Evolutionary conservation across 1,140 invertebrate species (phyloP).

Genomic region (Schlechtendalia chinensis): DNA sequence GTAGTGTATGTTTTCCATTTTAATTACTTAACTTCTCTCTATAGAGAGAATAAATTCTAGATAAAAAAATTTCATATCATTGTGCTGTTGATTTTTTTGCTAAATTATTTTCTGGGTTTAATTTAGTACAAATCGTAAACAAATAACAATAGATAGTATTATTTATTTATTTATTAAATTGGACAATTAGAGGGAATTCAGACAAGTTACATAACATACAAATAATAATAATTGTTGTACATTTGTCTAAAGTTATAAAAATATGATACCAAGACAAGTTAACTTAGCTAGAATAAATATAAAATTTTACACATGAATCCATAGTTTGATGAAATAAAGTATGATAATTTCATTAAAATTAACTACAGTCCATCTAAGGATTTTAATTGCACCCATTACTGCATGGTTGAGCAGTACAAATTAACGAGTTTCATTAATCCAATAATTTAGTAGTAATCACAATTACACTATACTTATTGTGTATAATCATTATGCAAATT

Average conservation of each 20-base stretch:
- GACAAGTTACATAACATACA: background rate
- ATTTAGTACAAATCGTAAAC: background rate
- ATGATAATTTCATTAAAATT: background rate
- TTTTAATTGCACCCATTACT: background rate
- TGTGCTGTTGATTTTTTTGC: no score
- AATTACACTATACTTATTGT: background rate
- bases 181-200: background rate
- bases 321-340: background rate
- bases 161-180: slow-evolving; percentile 4
- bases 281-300: no score
- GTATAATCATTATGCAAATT: background rate
- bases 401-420: background rate
- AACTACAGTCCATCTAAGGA: background rate
- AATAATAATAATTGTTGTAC: background rate
- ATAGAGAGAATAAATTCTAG: no score
- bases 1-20: no score
- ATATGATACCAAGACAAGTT: no score
- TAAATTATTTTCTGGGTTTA: background rate
- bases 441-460: background rate
- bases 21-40: no score
- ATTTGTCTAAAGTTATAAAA: background rate
- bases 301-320: background rate
- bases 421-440: slow-evolving; percentile 4
- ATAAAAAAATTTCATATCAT: no score
- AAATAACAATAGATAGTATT: background rate